Evolutionary conservation across 92 coral and sea anemone genomes (phyloP), one percentile per base, ranked within the genome.

Genomic region (Phenganax marumi): DNA sequence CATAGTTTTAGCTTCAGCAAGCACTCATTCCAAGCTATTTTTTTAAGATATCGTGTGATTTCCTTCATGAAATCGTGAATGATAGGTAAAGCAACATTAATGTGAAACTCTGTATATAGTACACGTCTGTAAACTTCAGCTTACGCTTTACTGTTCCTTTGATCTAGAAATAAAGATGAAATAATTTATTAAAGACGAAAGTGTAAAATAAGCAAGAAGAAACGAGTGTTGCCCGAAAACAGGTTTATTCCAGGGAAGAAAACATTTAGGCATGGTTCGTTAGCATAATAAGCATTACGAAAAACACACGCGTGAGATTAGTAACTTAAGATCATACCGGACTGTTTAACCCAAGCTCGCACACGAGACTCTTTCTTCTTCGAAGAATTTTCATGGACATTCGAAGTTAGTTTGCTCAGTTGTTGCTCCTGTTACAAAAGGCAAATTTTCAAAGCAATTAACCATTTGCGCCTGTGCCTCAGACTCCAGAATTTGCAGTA

Each of bases 331-430:
- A 5, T 33, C 43, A 51, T 54, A 93, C 97, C 93, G 3, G 98
- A 92, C 39, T 97, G 93, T 86, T 88, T 97, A 17, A 95, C 98
- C 98, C 98, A 95, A 85, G 98, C 98, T 50, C 97, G 90, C 25
- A 95, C 93, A 55, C 98, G 97, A 24, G 98, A 92, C 49, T 95
- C 97, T 33, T 71, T 53, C 47, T 78, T 78, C 24, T 56, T 91
- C 24, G 90, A 50, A 58, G 86, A 76, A 64, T 85, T 92, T 52
- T 92, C 95, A 47, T 88, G 90, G 3, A 86, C 92, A 16, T 87
- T 90, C 52, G 85, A 82, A 43, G 89, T 68, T 16, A 90, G 87
- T 11, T 89, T 86, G 43, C 88, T 93, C n/a, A 95, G 72, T 55
- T 95, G 91, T 69, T 90, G 88, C 71, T 90, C 92, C 98, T 95